These are phyloP conservation scores for Ecdyonurus torrentis DNA, from an alignment of 2,888 invertebrate genomes.

Conservation along the genomic window DNA sequence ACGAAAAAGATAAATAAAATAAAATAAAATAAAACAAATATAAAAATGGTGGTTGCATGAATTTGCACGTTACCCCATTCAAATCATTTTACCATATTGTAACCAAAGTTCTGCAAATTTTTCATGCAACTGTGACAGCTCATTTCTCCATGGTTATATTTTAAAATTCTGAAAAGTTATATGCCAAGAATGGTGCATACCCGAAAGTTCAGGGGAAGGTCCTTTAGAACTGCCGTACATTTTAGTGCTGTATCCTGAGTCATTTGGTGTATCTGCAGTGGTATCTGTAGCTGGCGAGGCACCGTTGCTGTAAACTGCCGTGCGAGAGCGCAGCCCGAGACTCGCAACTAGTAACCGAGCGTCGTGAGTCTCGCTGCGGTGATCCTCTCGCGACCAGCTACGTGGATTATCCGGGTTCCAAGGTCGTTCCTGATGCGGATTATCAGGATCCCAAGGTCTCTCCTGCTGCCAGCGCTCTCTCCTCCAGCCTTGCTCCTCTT, in stretches of 20 bases:
- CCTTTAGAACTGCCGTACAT: constrained; percentile 63
- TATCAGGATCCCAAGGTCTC: too few relatives aligned
- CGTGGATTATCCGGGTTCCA: background rate
- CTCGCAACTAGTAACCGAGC: background rate
- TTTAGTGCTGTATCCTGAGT: constrained; percentile 73
- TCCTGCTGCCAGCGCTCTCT: background rate
- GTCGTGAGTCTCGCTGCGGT: background rate
- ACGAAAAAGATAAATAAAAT: too few relatives aligned
- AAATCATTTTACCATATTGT: too few relatives aligned
- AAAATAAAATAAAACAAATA: too few relatives aligned
- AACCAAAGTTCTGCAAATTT: too few relatives aligned
- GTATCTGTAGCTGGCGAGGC: background rate
- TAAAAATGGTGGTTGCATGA: too few relatives aligned
- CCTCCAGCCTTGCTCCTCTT: background rate
- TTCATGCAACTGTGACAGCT: too few relatives aligned
- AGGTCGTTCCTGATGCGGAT: too few relatives aligned
- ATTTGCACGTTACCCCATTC: too few relatives aligned
- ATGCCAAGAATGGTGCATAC: too few relatives aligned
- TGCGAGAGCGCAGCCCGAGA: background rate
- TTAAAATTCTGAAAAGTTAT: too few relatives aligned
- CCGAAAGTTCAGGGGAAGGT: constrained; percentile 37
- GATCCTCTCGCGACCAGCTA: background rate
- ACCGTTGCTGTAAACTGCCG: constrained; percentile 4
- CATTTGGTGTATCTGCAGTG: constrained; percentile 30
- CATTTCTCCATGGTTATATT: too few relatives aligned